phyloP scores from a whole-genome alignment of 2,888 invertebrate species.

The Cenopis cana region DNA sequence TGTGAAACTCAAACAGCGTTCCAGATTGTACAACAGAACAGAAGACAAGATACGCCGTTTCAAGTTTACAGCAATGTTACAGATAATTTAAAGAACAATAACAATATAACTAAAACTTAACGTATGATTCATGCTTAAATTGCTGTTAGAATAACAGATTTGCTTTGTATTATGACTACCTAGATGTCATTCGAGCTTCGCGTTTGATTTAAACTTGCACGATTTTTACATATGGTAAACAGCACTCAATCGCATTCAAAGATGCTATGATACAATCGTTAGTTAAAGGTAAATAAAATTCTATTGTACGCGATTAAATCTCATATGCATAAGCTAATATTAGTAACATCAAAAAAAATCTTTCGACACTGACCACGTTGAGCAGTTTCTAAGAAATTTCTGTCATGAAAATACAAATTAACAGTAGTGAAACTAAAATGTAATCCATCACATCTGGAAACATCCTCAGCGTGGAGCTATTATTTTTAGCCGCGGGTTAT shows the following conservation, averaged over 20 bases:
- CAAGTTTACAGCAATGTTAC: conserved; percentile 37
- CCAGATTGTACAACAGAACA: conserved; percentile 15
- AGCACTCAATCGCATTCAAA: too few relatives aligned
- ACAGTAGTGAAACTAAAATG: conserved; percentile 39
- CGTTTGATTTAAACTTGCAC: background rate
- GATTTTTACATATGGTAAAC: too few relatives aligned
- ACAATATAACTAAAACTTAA: conserved; percentile 28
- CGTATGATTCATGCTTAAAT: conserved; percentile 24
- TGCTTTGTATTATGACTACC: conserved; percentile 15
- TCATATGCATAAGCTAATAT: too few relatives aligned
- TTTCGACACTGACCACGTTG: conserved; percentile 14
- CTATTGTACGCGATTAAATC: too few relatives aligned
- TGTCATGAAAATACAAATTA: conserved; percentile 22
- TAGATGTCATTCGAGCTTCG: conserved; percentile 23
- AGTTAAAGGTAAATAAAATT: too few relatives aligned
- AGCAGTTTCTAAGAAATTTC: conserved; percentile 21
- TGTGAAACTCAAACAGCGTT: conserved; percentile 28
- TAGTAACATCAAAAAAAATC: conserved; percentile 14
- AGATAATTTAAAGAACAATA: conserved; percentile 23
- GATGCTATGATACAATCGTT: too few relatives aligned
- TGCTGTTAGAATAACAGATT: conserved; percentile 18
- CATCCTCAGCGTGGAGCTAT: conserved; percentile 43
- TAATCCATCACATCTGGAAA: conserved; percentile 44
- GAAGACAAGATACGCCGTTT: conserved; percentile 13
- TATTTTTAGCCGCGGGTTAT: conserved; percentile 42